Conservation (phyloP, 1,140 invertebrate species). For the Samia ricini region DNA sequence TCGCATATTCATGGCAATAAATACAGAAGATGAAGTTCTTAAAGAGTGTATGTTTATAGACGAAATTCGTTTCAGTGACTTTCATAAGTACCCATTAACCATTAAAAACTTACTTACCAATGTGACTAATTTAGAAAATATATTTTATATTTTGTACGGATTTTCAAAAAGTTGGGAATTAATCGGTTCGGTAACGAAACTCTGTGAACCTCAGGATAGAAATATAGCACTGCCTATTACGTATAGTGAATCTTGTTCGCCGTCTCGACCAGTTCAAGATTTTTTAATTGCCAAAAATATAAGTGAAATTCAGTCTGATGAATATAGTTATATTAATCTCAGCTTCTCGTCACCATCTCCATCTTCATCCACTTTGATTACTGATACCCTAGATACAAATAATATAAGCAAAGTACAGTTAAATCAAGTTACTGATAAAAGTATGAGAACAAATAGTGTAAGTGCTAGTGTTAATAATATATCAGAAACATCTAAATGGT, state of each 20-base stretch:
- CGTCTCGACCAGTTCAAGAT: not conserved
- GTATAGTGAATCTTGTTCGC: not conserved
- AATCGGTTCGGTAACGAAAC: slow-evolving; percentile 55
- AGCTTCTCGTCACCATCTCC: not conserved
- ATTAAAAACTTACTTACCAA: slow-evolving; percentile 59
- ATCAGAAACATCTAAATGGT: slow-evolving; percentile 52
- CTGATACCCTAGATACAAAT: no score
- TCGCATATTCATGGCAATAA: slow-evolving; percentile 59
- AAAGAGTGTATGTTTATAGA: slow-evolving; percentile 56
- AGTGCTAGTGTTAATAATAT: not conserved
- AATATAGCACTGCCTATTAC: not conserved
- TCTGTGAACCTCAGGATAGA: slow-evolving; percentile 23
- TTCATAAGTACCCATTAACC: slow-evolving; percentile 55
- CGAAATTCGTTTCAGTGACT: slow-evolving; percentile 46
- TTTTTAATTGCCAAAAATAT: not conserved
- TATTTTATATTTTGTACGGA: slow-evolving; percentile 64
- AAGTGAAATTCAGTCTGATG: not conserved
- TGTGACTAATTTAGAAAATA: slow-evolving; percentile 47
- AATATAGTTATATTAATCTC: not conserved
- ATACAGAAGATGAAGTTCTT: slow-evolving; percentile 41
- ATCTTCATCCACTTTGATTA: not conserved
- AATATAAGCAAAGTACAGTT: not conserved
- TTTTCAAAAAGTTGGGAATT: slow-evolving; percentile 59
- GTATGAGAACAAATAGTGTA: not conserved
- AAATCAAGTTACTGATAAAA: not conserved